Base-by-base conservation (phyloP, 2,888 invertebrate genomes). In the Dasypogon diadema region DNA sequence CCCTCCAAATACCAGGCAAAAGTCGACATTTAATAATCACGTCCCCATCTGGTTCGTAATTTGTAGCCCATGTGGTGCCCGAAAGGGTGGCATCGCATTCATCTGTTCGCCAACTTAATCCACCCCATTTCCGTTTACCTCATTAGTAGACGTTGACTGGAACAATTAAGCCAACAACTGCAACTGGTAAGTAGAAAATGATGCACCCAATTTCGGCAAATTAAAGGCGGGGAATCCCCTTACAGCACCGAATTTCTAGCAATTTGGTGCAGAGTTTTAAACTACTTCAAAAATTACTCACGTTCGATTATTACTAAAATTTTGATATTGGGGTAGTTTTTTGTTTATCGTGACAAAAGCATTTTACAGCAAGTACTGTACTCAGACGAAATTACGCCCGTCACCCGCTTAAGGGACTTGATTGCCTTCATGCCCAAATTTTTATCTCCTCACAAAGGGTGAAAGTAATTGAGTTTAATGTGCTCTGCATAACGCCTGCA, bases 21-120 rank as follows among this genome's bases (percentile, higher is more conserved):
- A 65, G 65, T 65, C 65, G 48, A 65, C 65, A 65, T 65, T 65
- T 65, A 65, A 65, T 65, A 65, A 65, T 65, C 65, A 65, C 65
- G 48, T 65, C 46, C 46, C 65, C 65, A 65, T 65, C 48, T 48
- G 65, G 65, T 26, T 46, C 46, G 46, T 65, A 65, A 65, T 65
- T 65, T 65, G 65, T 65, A 48, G 65, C n/a, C 16, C 24, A 65
- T 65, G 65, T 65, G 48, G 14, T 46, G 8, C 46, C 16, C n/a
- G 24, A 22, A 46, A 42, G 46, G 46, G 48, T 48, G 14, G 46
- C 65, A 22, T 42, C 42, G 10, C 18, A 48, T 65, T 65, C 24
- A 46, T 46, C 18, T 46, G 8, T 4, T 24, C 63, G 6, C 24
- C 6, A 42, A 12, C 12, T 42, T 2, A 12, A 42, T 42, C 48